phyloP scores from a whole-genome alignment of 2,113 vertebrate genomes.

The Oreochromis spilurus region DNA sequence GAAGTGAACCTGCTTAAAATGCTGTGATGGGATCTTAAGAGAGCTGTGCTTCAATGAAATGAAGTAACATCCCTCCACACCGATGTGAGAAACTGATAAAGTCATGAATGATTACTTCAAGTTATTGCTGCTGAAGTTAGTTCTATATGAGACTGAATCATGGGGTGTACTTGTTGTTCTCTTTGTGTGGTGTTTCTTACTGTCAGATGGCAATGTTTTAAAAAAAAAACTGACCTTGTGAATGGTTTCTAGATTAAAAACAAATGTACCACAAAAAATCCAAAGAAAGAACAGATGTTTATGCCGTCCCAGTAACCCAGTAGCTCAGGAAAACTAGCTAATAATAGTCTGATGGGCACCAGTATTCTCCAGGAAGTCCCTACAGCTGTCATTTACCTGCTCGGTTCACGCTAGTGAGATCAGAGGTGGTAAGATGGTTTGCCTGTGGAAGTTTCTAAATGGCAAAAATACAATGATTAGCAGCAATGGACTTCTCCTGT shows the following conservation, averaged over 20 bases:
- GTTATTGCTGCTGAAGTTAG: background rate
- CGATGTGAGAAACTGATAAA: background rate
- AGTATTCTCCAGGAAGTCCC: background rate
- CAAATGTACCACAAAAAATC: background rate
- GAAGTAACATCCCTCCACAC: background rate
- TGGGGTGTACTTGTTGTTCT: background rate
- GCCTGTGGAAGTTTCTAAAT: background rate
- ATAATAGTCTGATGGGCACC: background rate
- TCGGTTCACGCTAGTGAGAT: background rate
- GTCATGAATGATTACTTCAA: background rate
- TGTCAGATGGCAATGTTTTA: background rate
- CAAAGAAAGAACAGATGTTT: background rate
- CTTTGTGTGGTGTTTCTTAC: background rate
- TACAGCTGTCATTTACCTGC: background rate
- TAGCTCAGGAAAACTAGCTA: no score
- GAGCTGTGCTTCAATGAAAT: background rate
- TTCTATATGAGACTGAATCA: background rate
- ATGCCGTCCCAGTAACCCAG: no score
- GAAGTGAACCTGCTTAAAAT: background rate
- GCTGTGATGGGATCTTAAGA: background rate
- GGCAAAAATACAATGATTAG: background rate
- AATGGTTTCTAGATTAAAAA: background rate
- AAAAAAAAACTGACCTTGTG: background rate
- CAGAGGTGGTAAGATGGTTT: background rate
- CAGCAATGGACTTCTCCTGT: background rate